Base-by-base conservation (phyloP, 2,888 invertebrate species). In the Troides helena region DNA sequence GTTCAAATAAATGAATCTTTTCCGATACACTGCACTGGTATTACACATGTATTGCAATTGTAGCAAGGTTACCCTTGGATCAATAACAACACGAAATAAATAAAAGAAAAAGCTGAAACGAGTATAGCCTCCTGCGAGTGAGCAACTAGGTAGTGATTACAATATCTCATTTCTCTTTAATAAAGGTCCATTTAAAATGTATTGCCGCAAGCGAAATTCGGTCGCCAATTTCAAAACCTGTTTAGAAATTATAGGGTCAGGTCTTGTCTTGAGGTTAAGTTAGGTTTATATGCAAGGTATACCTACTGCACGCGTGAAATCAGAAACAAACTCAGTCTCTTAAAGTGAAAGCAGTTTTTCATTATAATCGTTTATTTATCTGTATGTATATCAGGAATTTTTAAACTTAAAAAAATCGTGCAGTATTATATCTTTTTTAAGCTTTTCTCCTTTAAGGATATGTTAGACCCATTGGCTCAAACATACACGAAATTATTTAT, bases 181-280 rank as follows among this genome's bases (percentile, higher is more conserved):
- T 89, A 85, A 86, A 85, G 80, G 84, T 82, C 80, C 85, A 86
- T 88, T 90, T 89, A 86, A 87, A 88, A 88, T 83, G 80, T 81
- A 80, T 76, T 76, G 82, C 90, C 88, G 79, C 81, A 74, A 86
- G 91, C 89, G 76, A 81, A 81, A 82, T 85, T 82, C 84, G 84
- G 86, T 87, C 86, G 90, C 89, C 90, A 91, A 90, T 92, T 92
- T 92, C 78, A 84, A 84, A 91, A 91, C 92, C 88, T 82, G 92
- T 91, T 92, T 91, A 91, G 90, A 92, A 92, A 92, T 92, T 92
- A 92, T 89, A 92, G 89, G 91, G 90, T 86, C 85, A 88, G 82
- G 75, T 78, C 79, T 76, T 72, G 78, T 78, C 78, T 78, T 76
- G 81, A 82, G 83, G 83, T 85, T 85, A 86, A 82, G 78, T 74